Base-by-base conservation (phyloP, 2,888 invertebrate genomes). In the Meiosimyza platycephala region DNA sequence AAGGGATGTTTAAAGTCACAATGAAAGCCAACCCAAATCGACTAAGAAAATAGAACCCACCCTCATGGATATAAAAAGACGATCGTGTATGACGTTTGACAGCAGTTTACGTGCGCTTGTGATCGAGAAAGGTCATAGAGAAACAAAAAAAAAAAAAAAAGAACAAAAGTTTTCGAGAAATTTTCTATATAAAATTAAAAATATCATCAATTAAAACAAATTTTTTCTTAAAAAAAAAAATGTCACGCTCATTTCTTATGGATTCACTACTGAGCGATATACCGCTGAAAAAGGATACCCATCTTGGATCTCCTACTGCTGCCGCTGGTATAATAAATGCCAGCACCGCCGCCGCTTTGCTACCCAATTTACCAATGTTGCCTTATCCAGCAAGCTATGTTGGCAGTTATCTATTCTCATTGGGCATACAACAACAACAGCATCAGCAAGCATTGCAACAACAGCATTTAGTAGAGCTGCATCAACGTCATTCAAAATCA, bases 181-280 rank as follows among this genome's bases (percentile, higher is more conserved):
- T 22, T 18, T 28, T 22, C 2, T 15, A 7, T 1, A 6, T n/a
- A 57, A 67, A 67, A 33, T 40, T 33, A 54, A 7, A 51, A 16
- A 13, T 64, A 18, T 33, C 50, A 5, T 12, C 28, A 47, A 47
- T 47, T 4, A 60, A 60, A 60, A 22, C 1, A 1, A 22, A 22
- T 22, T 22, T 22, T 22, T 22, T 22, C 22, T 33, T 22, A 52
- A 11, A 22, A 15, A 11, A 22, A 15, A 74, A 88, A 80, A 94
- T 94, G 94, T 94, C 94, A 75, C 91, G 94, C 79, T 94, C 94
- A 77, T 95, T 95, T 83, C 86, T 94, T 72, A 93, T 95, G 82
- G 95, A 95, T 82, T 92, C 94, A 68, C 87, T 95, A 72, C 93
- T 95, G 77, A 92, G 91, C 88, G 90, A 90, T 81, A 90, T 90